These are phyloP conservation scores for Spatula versicolor DNA, from an alignment of 2,797 vertebrate genomes.

Conservation along the genomic window DNA sequence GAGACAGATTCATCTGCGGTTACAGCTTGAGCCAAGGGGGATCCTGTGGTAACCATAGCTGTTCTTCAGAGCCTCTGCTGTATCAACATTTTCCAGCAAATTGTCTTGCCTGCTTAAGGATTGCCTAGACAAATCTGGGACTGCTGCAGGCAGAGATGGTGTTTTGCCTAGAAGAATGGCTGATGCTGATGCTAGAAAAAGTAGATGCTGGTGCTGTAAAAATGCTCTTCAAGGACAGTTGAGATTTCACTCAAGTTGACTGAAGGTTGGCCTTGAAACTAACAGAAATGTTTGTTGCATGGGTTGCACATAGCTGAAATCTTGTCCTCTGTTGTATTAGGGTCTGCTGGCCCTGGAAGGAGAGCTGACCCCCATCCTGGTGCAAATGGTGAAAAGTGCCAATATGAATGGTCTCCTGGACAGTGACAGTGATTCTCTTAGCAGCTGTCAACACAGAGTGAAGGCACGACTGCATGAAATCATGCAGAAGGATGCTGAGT, in stretches of 20 bases:
- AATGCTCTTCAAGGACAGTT: not conserved
- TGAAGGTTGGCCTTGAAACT: not conserved
- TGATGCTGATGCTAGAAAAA: no score
- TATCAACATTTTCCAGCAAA: not conserved
- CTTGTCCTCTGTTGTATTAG: constrained; percentile 73
- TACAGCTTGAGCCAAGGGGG: not conserved
- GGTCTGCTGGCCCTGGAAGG: constrained; percentile 96
- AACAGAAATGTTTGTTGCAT: not conserved
- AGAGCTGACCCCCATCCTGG: constrained; percentile 96
- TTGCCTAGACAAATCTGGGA: not conserved
- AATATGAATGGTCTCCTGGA: constrained; percentile 99
- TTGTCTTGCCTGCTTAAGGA: not conserved
- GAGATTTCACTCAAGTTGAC: not conserved
- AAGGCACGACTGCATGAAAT: constrained; percentile 94
- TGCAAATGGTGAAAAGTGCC: constrained; percentile 99
- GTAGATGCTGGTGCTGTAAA: not conserved
- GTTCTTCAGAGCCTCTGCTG: not conserved
- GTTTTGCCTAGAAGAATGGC: not conserved
- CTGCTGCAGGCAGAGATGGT: not conserved
- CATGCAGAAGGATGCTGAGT: constrained; percentile 92
- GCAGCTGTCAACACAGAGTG: constrained; percentile 94
- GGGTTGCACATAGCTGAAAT: not conserved
- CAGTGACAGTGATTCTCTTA: constrained; percentile 94
- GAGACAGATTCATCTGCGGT: not conserved
- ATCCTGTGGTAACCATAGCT: not conserved